Conservation (phyloP, 2,797 vertebrate genomes). For the Pangasius sanitwongsei region DNA sequence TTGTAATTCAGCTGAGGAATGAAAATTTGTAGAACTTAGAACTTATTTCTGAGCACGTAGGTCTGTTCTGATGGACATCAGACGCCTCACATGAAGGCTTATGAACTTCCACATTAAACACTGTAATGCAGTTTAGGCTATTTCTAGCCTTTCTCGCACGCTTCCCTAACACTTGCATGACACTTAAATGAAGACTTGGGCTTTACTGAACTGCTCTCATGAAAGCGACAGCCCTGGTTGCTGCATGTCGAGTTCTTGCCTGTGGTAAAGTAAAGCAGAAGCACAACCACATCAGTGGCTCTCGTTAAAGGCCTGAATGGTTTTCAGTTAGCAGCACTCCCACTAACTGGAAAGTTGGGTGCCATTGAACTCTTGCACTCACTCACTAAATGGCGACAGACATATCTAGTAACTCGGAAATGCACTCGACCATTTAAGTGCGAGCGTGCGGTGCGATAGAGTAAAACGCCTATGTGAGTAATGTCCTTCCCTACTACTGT, state of each 20-base stretch:
- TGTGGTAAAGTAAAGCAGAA: slow-evolving; percentile 42
- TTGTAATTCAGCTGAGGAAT: slow-evolving; percentile 39
- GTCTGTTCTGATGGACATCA: slow-evolving; percentile 20
- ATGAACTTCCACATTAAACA: slow-evolving; percentile 38
- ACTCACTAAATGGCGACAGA: slow-evolving; percentile 33
- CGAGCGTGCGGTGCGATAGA: not conserved
- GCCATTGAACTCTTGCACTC: slow-evolving; percentile 45
- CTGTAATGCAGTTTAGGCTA: slow-evolving; percentile 9
- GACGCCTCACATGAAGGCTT: slow-evolving; percentile 34
- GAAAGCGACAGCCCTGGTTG: slow-evolving; percentile 24
- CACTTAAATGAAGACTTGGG: slow-evolving; percentile 34
- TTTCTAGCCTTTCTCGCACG: slow-evolving; percentile 22
- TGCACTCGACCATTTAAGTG: slow-evolving; percentile 16
- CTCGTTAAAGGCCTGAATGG: slow-evolving; percentile 44
- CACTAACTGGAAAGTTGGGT: slow-evolving; percentile 25
- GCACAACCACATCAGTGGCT: slow-evolving; percentile 36
- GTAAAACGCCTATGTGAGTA: slow-evolving; percentile 3
- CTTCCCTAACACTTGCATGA: slow-evolving; percentile 30
- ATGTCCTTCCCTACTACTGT: slow-evolving; percentile 1
- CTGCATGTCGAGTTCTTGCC: slow-evolving; percentile 28
- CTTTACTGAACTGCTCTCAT: slow-evolving; percentile 33
- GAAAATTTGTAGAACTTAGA: slow-evolving; percentile 29
- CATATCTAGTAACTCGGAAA: slow-evolving; percentile 25
- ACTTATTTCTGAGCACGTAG: slow-evolving; percentile 24
- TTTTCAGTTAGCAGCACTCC: slow-evolving; percentile 44